Base-by-base conservation (phyloP, 2,113 vertebrate species). In the Otolemur garnettii region DNA sequence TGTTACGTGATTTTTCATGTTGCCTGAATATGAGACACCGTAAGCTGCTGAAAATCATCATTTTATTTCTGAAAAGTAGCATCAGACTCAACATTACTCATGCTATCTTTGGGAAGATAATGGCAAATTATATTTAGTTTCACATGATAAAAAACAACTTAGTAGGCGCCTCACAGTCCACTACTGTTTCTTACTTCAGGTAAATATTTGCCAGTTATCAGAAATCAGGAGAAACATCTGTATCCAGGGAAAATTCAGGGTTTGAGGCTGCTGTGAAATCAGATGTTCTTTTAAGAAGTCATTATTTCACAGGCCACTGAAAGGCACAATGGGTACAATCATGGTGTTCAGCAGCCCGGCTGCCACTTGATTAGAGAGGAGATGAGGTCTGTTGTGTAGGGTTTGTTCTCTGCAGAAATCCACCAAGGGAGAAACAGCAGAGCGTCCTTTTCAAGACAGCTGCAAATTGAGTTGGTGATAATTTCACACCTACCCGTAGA, bases 231-330 rank as follows among this genome's bases (percentile, higher is more conserved):
- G 82, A 94, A 78, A 91, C 45, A 77, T 68, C 74, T 72, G 42
- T 55, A 64, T 18, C 33, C 28, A 87, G 7, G 33, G 28, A 81
- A 55, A 17, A n/a, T 85, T 14, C 38, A 62, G 75, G 42, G n/a
- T 69, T 55, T 38, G 64, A 88, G 59, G 53, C 60, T 90, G 68
- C 68, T 78, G 38, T 22, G 26, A 78, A 87, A 88, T n/a, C n/a
- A 28, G 35, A 62, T 71, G 53, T 30, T 94, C 88, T 55, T 35
- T 21, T 60, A 81, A 11, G 33, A 96, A 50, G 74, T 59, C 90
- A 96, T 81, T 83, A 77, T 77, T 97, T 97, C 90, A 68, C 12
- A 95, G 71, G 89, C 42, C 91, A 95, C 45, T 68, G 71, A 83
- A 91, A 35, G 83, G 45, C 62, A 74, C 68, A 42, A 22, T 0